These are phyloP conservation scores for Bradypus variegatus DNA, from an alignment of 2,797 vertebrate genomes.

Conservation along the genomic window DNA sequence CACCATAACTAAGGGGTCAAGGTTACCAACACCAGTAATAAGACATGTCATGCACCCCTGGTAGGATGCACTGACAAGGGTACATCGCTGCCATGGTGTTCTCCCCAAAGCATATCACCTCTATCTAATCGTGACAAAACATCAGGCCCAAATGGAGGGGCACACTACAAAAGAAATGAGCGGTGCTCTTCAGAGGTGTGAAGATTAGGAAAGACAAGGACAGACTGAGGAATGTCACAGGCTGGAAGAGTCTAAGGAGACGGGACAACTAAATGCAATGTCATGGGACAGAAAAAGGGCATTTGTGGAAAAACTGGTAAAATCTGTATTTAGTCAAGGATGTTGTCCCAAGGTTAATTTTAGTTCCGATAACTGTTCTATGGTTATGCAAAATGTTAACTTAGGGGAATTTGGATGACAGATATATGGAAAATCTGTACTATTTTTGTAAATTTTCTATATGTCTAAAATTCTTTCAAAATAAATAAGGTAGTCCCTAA, in stretches of 20 bases:
- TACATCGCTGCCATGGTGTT: background rate
- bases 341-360: background rate
- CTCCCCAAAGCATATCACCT: background rate
- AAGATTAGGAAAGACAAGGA: background rate
- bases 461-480: background rate
- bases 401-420: background rate
- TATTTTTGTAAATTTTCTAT: background rate
- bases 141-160: background rate
- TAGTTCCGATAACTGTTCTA: background rate
- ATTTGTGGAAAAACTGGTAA: background rate
- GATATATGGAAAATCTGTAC: background rate
- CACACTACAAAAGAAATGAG: background rate
- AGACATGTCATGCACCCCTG: too few relatives aligned
- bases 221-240: background rate
- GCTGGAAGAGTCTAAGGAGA: background rate
- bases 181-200: background rate
- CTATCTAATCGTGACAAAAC: background rate
- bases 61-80: too few relatives aligned
- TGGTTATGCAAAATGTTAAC: background rate
- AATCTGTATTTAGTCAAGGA: too few relatives aligned
- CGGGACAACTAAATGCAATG: background rate
- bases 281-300: background rate
- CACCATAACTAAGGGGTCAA: background rate
- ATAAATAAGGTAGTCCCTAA: background rate
- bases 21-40: background rate